phyloP scores from a whole-genome alignment of 2,797 vertebrate genomes.

The Otolemur crassicaudatus region DNA sequence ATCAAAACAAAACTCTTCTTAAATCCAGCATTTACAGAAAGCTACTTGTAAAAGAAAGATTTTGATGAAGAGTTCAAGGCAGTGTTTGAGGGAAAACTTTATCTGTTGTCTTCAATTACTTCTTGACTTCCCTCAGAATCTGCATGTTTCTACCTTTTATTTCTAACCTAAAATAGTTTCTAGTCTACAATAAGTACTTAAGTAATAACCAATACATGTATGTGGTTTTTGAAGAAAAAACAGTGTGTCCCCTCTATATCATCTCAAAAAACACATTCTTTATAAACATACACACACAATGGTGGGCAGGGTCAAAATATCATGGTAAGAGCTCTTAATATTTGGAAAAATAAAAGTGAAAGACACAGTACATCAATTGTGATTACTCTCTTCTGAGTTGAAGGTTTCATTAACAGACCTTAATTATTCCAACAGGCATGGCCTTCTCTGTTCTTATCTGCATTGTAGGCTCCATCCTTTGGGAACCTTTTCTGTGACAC shows the following conservation, averaged over 20 bases:
- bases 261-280: background rate
- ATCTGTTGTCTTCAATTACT: background rate
- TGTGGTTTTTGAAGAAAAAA: background rate
- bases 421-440: background rate
- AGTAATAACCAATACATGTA: background rate
- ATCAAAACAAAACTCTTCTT: background rate
- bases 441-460: background rate
- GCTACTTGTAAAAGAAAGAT: background rate
- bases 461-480: background rate
- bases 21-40: background rate
- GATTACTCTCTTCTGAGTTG: background rate
- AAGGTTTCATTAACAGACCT: background rate
- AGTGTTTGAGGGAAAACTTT: background rate
- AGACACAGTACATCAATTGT: background rate
- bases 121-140: background rate
- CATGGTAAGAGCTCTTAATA: background rate
- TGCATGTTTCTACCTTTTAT: background rate
- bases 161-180: background rate
- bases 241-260: no score
- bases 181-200: background rate
- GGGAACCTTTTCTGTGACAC: background rate
- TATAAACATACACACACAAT: background rate
- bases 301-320: background rate
- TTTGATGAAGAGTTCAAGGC: background rate
- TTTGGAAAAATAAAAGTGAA: background rate